Evolutionary conservation across 2,888 invertebrate genomes (phyloP).

Genomic region (Oscheius sp.): DNA sequence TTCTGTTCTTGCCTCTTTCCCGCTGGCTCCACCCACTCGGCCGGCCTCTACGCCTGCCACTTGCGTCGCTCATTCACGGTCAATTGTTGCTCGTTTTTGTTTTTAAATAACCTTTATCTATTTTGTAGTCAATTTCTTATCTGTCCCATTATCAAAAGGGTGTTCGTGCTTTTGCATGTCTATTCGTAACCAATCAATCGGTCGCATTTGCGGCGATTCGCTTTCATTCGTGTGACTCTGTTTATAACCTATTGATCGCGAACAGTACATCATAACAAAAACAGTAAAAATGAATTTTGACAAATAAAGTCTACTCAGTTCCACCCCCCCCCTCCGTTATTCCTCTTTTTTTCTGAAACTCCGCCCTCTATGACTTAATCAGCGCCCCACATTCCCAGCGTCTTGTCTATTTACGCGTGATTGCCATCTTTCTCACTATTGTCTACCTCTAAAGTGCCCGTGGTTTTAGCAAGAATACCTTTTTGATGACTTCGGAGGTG

Average conservation of each 20-base stretch:
- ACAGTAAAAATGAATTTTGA: background rate
- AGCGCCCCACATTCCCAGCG: slow-evolving; percentile 3
- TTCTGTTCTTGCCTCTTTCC: background rate
- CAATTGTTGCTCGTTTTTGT: slow-evolving; percentile 9
- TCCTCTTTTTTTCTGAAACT: background rate
- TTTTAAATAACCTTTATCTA: too few species aligned
- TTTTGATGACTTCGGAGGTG: slow-evolving; percentile 40
- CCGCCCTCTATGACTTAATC: background rate
- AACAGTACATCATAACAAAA: background rate
- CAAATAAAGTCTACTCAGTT: background rate
- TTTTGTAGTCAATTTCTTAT: too few species aligned
- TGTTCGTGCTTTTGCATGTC: background rate
- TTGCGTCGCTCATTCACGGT: slow-evolving; percentile 17
- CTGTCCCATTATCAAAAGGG: too few species aligned
- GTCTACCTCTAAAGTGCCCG: background rate
- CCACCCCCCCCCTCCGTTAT: background rate
- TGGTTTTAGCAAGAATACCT: too few species aligned
- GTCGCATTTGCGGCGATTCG: background rate
- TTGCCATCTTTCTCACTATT: background rate
- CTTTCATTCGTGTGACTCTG: slow-evolving; percentile 13
- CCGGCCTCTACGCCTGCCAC: slow-evolving; percentile 25
- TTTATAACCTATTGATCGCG: background rate
- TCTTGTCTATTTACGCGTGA: background rate
- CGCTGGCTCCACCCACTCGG: slow-evolving; percentile 16
- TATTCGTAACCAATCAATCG: background rate